Percentiles rank a stretch among this genome's conserved stretches.
Conservation (phyloP, 2,888 invertebrate species). For the Microctonus aethiopoides region DNA sequence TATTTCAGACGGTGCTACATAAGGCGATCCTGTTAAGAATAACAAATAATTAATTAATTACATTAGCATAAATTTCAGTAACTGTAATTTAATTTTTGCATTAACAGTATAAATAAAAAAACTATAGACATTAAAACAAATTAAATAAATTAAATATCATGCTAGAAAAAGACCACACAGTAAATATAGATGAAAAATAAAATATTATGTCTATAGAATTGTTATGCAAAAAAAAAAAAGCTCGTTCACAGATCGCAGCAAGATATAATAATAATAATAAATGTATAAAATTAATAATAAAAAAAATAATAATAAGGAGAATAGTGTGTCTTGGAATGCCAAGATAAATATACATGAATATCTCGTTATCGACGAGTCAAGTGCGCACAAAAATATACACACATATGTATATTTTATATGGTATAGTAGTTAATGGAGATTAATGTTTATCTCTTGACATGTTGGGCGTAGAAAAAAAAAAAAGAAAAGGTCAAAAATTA, state of each 20-base stretch:
- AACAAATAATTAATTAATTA: slow-evolving; percentile 34
- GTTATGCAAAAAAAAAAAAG: slow-evolving; percentile 5
- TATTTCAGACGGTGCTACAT: slow-evolving; percentile 82
- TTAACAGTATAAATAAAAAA: slow-evolving; percentile 12
- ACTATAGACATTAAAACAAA: slow-evolving; percentile 23
- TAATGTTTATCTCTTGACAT: slow-evolving; percentile 4
- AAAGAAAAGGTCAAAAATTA: neutral
- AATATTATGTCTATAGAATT: neutral
- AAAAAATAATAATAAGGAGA: neutral
- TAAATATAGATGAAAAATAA: slow-evolving; percentile 1
- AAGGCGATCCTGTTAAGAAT: slow-evolving; percentile 79
- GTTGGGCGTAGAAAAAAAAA: slow-evolving; percentile 6
- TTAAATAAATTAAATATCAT: slow-evolving; percentile 29
- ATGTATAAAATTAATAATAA: neutral
- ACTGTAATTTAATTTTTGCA: too few relatives aligned
- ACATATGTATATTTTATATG: neutral
- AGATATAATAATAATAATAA: neutral
- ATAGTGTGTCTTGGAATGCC: neutral
- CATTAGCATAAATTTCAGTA: slow-evolving; percentile 19
- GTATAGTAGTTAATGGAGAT: slow-evolving; percentile 10
- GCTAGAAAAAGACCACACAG: slow-evolving; percentile 9
- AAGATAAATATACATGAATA: neutral
- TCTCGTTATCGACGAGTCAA: neutral
- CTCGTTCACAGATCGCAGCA: neutral
- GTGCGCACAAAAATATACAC: too few relatives aligned